Percentiles rank a stretch among this genome's conserved stretches.
Conservation (phyloP, 2,113 vertebrate genomes). For the Trachemys scripta region DNA sequence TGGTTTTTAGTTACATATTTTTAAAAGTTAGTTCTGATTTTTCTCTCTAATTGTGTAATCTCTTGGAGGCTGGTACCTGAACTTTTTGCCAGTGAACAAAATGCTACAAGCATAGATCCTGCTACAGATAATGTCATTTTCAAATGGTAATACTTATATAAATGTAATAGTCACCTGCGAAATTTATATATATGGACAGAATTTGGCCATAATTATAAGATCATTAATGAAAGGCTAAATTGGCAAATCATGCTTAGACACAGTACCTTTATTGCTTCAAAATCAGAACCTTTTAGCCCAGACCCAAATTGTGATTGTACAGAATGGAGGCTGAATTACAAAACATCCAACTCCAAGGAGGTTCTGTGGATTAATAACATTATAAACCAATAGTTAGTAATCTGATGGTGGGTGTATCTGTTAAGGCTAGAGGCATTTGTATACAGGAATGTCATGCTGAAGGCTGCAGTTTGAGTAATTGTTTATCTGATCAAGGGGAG, state of each 20-base stretch:
- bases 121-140: background rate
- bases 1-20: background rate
- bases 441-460: background rate
- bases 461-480: background rate
- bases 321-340: background rate
- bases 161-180: background rate
- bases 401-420: background rate
- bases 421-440: background rate
- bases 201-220: background rate
- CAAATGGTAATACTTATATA: rapidly evolving
- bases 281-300: background rate
- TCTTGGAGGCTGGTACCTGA: background rate
- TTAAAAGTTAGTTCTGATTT: background rate
- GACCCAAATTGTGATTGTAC: background rate
- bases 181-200: background rate
- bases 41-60: background rate
- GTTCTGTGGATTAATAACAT: background rate
- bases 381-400: background rate
- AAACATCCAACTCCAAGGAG: rapidly evolving
- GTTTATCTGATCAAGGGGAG: background rate
- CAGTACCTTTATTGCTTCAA: background rate
- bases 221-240: background rate
- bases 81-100: background rate
- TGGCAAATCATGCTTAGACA: background rate
- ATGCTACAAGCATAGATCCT: background rate